Conservation (phyloP, 2,888 invertebrate genomes). For the Ochropleura plecta region DNA sequence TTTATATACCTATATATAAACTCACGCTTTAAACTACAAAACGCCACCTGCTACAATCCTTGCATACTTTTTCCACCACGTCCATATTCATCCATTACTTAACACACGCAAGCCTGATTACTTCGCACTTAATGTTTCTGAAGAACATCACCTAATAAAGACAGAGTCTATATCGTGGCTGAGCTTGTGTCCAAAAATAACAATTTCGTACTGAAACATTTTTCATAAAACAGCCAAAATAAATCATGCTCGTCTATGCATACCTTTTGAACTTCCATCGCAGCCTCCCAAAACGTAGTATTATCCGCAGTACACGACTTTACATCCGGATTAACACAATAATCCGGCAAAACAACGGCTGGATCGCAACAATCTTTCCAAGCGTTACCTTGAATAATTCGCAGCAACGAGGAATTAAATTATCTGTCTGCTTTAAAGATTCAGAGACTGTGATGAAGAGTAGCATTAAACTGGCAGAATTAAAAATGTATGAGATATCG, state of each 20-base stretch:
- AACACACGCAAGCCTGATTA: too few species aligned
- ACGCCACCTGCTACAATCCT: too few species aligned
- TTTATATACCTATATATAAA: too few species aligned
- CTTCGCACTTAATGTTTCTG: too few species aligned
- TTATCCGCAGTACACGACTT: constrained; percentile 40
- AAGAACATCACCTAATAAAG: too few species aligned
- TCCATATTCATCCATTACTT: too few species aligned
- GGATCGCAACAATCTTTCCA: constrained; percentile 54
- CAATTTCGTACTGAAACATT: background rate
- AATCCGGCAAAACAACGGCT: constrained; percentile 54
- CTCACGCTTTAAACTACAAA: too few species aligned
- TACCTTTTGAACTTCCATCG: constrained; percentile 19
- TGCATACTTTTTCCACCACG: too few species aligned
- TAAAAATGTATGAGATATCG: constrained; percentile 62
- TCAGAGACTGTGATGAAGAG: constrained; percentile 59
- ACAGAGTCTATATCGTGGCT: too few species aligned
- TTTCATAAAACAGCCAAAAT: background rate
- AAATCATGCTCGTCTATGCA: background rate
- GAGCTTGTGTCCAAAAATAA: background rate
- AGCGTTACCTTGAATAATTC: constrained; percentile 69
- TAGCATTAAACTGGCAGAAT: constrained; percentile 51
- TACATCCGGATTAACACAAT: constrained; percentile 62
- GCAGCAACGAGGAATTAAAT: constrained; percentile 68
- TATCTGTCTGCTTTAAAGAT: constrained; percentile 68
- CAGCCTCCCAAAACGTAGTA: background rate